A percentile compares a stretch with the other conserved stretches of the same genome.
phyloP scores from a whole-genome alignment of 2,888 invertebrate species.

The Hartigia nigra region DNA sequence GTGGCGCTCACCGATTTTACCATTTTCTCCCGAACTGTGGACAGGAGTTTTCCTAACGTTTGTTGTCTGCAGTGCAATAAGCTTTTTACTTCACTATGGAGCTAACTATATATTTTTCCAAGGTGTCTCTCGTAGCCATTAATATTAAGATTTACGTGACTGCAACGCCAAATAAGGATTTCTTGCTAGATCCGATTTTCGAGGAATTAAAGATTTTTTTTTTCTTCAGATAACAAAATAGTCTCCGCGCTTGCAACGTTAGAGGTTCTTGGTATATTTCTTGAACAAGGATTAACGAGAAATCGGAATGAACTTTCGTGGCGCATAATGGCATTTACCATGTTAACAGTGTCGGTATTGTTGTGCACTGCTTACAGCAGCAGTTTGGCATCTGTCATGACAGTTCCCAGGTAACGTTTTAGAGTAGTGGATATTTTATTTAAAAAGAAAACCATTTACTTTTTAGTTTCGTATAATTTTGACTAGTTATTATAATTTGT shows the following conservation, averaged over 20 bases:
- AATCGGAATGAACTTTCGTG: background rate
- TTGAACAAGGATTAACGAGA: background rate
- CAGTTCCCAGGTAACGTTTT: slow-evolving; percentile 30
- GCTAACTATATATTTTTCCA: background rate
- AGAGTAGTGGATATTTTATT: background rate
- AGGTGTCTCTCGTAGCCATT: background rate
- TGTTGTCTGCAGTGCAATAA: background rate
- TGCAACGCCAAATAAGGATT: background rate
- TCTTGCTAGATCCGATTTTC: background rate
- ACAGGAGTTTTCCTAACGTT: background rate
- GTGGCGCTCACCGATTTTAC: background rate
- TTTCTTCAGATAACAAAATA: background rate
- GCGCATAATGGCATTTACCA: slow-evolving; percentile 23
- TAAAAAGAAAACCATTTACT: background rate
- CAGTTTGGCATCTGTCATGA: slow-evolving; percentile 41
- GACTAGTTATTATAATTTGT: background rate
- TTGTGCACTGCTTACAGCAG: slow-evolving; percentile 38
- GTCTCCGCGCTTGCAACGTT: background rate
- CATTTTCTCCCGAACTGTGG: background rate
- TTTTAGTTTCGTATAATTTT: background rate
- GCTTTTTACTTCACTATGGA: background rate
- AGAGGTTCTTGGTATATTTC: background rate
- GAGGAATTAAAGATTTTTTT: background rate
- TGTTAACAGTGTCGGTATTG: slow-evolving; percentile 39
- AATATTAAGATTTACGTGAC: background rate